Evolutionary conservation across 2,113 vertebrate species (phyloP).

Genomic region (Brevimyrus niger): DNA sequence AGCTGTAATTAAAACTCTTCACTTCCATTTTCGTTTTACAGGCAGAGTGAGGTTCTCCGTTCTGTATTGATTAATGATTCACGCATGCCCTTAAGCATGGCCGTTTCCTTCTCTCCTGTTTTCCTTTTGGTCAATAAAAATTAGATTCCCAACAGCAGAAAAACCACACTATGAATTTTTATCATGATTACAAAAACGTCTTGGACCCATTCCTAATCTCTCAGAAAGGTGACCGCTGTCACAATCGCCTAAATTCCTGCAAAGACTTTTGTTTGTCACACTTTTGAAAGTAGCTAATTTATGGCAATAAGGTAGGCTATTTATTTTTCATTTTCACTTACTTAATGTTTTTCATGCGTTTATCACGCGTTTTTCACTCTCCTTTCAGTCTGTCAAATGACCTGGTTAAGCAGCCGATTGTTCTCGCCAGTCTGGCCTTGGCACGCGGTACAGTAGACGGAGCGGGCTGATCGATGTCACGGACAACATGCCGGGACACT

Average conservation of each 20-base stretch:
- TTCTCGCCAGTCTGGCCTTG: neutral
- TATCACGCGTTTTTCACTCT: neutral
- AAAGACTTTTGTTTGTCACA: neutral
- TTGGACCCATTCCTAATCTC: neutral
- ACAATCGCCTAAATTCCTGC: neutral
- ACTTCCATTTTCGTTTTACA: neutral
- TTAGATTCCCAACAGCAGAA: neutral
- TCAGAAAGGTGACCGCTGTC: neutral
- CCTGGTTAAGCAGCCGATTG: neutral
- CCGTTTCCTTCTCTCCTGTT: neutral
- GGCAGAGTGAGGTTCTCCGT: neutral
- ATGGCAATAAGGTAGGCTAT: neutral
- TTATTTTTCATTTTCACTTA: neutral
- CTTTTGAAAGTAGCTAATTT: neutral
- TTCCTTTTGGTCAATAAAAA: neutral
- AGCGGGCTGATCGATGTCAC: conserved; percentile 13
- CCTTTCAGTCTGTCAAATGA: conserved; percentile 11
- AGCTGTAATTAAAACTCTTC: neutral
- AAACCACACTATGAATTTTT: neutral
- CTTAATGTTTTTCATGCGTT: neutral
- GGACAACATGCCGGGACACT: neutral
- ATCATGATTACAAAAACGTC: neutral
- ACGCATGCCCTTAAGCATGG: neutral
- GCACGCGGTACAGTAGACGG: neutral
- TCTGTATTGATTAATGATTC: neutral